These are phyloP conservation scores for Peromyscus aztecus DNA, from an alignment of 2,797 vertebrate genomes.

Conservation along the genomic window DNA sequence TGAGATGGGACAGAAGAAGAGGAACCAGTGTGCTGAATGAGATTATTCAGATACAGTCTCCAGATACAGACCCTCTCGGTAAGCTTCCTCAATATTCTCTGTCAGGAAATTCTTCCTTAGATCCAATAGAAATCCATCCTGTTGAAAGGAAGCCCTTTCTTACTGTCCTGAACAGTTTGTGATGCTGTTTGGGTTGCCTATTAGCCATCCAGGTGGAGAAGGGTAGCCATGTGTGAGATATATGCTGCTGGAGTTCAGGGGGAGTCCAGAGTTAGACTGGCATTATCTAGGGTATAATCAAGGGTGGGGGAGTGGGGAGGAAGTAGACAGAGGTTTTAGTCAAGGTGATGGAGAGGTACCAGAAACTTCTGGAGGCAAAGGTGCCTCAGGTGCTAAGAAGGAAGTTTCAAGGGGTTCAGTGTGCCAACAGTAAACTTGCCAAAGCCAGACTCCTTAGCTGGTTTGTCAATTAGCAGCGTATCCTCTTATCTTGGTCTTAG, in stretches of 20 bases:
- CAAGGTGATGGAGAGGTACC: not conserved
- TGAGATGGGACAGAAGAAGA: not conserved
- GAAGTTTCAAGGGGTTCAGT: not conserved
- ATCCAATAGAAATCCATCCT: not conserved
- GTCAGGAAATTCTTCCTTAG: not conserved
- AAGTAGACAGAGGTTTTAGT: not conserved
- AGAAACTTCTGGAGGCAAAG: not conserved
- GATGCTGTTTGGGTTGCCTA: not conserved
- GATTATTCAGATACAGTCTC: not conserved
- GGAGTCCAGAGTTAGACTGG: not conserved
- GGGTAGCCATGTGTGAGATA: not conserved
- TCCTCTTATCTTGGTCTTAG: conserved; percentile 45
- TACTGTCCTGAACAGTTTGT: not conserved
- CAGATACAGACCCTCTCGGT: not conserved
- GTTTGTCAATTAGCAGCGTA: not conserved
- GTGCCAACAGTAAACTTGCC: not conserved
- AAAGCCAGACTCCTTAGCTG: not conserved
- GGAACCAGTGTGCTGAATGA: not conserved
- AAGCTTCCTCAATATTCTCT: not conserved
- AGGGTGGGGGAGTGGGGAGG: not conserved
- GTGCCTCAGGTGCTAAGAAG: not conserved
- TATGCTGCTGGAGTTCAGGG: not conserved
- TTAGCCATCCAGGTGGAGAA: not conserved
- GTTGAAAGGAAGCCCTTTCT: not conserved
- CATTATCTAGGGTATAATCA: not conserved